These are phyloP conservation scores for Leucozona laternaria DNA, from an alignment of 2,888 invertebrate genomes.

Conservation along the genomic window DNA sequence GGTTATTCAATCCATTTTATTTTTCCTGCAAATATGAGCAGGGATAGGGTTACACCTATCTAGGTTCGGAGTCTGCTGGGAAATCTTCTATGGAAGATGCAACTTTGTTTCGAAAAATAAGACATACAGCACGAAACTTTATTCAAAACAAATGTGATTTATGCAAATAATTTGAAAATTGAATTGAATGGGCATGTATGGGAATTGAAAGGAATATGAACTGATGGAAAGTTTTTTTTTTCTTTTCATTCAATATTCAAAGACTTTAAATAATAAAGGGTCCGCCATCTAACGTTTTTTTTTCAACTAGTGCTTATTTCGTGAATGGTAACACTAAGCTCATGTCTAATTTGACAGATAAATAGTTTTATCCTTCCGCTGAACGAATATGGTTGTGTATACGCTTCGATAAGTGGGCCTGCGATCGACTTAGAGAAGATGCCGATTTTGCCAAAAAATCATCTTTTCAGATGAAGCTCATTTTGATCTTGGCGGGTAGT, in stretches of 20 bases:
- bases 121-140: constrained; percentile 19
- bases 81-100: constrained; percentile 57
- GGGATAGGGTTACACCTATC: neutral
- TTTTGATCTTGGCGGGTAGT: no score
- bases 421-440: no score
- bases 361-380: no score
- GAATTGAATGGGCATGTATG: constrained; percentile 16
- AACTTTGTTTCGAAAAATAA: constrained; percentile 51
- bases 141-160: constrained; percentile 46
- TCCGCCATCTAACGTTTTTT: no score
- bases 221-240: neutral
- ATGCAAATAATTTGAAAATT: constrained; percentile 52
- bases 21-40: neutral
- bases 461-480: no score
- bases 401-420: no score
- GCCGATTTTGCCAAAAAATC: no score
- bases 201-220: constrained; percentile 6
- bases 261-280: neutral
- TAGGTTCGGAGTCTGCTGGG: constrained; percentile 24
- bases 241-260: neutral
- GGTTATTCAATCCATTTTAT: constrained; percentile 65
- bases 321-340: no score
- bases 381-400: no score
- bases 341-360: no score
- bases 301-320: no score